Evolutionary conservation across 1,140 invertebrate species (phyloP), one percentile per base, ranked within the genome.

Genomic region (Frieseomelitta varia): DNA sequence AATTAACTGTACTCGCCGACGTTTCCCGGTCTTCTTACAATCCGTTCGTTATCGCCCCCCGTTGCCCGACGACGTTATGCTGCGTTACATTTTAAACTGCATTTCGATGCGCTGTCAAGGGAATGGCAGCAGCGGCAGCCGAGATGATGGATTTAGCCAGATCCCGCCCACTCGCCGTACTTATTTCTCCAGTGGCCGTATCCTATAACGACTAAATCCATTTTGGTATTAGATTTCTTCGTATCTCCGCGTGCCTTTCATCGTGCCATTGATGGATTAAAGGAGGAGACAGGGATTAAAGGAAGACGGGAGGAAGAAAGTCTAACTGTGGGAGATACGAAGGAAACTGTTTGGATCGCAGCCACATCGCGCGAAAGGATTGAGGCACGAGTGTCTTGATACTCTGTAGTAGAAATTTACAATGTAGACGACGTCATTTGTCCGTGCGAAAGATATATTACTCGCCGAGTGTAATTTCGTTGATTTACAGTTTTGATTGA

Each of bases 171-270:
- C 80, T 75, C 86, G 68, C 69, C 79, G 67, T 84, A 81, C 87
- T 88, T 90, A 89, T 85, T 82, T 87, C 81, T 89, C 67, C 74
- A 67, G 58, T 81, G 80, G 78, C 67, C 68, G 84, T 91, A 89
- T 91, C 89, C 85, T 86, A 81, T 90, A 91, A 89, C 89, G 78
- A 81, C 88, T 91, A 90, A 91, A 91, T 90, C 91, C 91, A 91
- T 91, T 91, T 91, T 91, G 85, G 91, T 91, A 91, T 91, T 91
- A 91, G 90, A 91, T 91, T 90, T 91, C 90, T 90, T 90, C 84
- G 90, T 85, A 87, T 88, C 87, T 73, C 77, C 79, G 84, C 63
- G 85, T 67, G 88, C 84, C 86, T 90, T 91, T 90, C 90, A 91
- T 87, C 86, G 82, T 79, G 81, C 86, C 88, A 91, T 91, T 91